phyloP scores from a whole-genome alignment of 1,140 invertebrate species.

The Pseudomyrmex pallidus region DNA sequence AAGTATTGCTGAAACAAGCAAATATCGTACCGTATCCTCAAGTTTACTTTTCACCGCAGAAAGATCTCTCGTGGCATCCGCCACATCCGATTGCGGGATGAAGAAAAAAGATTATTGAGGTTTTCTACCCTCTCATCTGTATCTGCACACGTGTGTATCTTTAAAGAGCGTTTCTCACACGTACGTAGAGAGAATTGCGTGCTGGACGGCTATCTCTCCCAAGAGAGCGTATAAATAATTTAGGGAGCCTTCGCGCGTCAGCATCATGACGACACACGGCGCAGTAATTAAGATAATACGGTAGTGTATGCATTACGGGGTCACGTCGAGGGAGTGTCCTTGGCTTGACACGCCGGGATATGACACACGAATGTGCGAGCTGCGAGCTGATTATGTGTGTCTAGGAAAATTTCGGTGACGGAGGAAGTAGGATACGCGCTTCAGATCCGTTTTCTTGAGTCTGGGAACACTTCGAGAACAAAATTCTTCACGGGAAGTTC shows the following conservation, averaged over 20 bases:
- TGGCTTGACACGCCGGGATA: conserved; percentile 11
- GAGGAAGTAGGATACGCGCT: background rate
- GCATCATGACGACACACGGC: conserved; percentile 34
- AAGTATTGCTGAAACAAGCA: no score
- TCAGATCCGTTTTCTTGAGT: no score
- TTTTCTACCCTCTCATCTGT: background rate
- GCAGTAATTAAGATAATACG: conserved; percentile 68
- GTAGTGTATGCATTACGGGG: conserved; percentile 32
- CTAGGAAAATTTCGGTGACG: conserved; percentile 9
- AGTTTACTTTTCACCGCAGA: background rate
- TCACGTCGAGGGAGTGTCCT: conserved; percentile 37
- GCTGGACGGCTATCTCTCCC: background rate
- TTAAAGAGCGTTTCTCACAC: conserved; percentile 9
- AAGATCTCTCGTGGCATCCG: conserved; percentile 36
- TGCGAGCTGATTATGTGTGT: conserved; percentile 43
- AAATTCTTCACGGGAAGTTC: no score
- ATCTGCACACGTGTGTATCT: background rate
- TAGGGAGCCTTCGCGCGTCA: conserved; percentile 12
- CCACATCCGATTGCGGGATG: conserved; percentile 32
- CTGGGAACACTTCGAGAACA: no score
- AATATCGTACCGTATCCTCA: conserved; percentile 3
- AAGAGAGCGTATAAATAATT: conserved; percentile 62
- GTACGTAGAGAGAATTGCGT: conserved; percentile 56
- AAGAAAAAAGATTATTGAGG: background rate
- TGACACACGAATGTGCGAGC: conserved; percentile 47